Conservation (phyloP, 2,797 vertebrate species). For the Coranthus polyacanthus region DNA sequence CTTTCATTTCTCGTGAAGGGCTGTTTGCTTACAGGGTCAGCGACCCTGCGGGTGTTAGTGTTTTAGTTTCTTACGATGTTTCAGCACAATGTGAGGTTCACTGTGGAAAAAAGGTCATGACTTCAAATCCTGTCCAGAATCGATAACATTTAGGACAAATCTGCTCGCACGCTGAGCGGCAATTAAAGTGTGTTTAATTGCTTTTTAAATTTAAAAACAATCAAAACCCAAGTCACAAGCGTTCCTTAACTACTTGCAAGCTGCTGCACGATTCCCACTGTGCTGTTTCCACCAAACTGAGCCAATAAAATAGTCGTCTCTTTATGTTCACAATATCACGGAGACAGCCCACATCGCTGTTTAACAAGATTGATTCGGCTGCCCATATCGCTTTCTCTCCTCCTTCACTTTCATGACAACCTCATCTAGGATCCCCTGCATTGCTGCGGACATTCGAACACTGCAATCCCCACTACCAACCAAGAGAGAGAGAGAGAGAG, state of each 20-base stretch:
- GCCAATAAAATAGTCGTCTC: neutral
- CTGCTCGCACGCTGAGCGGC: neutral
- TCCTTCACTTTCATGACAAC: constrained; percentile 60
- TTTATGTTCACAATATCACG: constrained; percentile 9
- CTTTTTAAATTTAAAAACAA: constrained; percentile 2
- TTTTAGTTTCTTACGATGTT: constrained; percentile 17
- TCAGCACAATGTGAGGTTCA: constrained; percentile 42
- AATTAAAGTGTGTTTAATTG: constrained; percentile 1
- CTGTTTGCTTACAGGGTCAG: constrained; percentile 48
- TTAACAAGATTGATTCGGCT: constrained; percentile 39
- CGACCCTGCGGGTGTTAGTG: constrained; percentile 27
- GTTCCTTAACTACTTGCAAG: constrained; percentile 1
- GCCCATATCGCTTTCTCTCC: constrained; percentile 10
- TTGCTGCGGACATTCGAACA: constrained; percentile 76
- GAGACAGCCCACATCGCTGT: constrained; percentile 13
- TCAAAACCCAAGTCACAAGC: neutral
- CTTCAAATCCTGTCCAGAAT: neutral
- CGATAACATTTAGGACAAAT: neutral
- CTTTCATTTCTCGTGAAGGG: constrained; percentile 37
- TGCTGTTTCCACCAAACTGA: neutral
- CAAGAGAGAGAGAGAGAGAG: constrained; percentile 16
- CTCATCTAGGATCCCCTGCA: constrained; percentile 72
- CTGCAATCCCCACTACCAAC: constrained; percentile 65
- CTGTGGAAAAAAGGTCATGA: constrained; percentile 1
- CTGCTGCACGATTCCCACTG: neutral